These are phyloP conservation scores for Arctopsyche grandis DNA, from an alignment of 1,140 invertebrate species.

Conservation along the genomic window DNA sequence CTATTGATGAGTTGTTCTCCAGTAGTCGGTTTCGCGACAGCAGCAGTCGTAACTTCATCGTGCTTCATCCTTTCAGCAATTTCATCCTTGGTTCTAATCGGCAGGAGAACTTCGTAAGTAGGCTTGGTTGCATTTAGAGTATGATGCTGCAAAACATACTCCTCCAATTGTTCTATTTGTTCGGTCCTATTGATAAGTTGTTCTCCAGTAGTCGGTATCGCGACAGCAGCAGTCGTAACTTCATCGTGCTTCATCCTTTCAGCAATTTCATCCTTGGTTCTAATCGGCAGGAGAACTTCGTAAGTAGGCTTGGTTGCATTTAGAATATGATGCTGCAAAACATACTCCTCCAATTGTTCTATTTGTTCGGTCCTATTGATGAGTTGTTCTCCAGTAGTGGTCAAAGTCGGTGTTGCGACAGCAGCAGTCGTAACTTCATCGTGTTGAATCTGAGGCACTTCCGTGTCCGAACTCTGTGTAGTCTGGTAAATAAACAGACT, in stretches of 20 bases:
- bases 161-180: slow-evolving; percentile 12
- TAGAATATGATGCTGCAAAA: slow-evolving; percentile 19
- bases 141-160: slow-evolving; percentile 28
- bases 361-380: slow-evolving; percentile 13
- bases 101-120: slow-evolving; percentile 1
- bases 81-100: background rate
- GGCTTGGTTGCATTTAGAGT: background rate
- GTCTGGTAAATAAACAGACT: slow-evolving; percentile 40
- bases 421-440: background rate
- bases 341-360: slow-evolving; percentile 25
- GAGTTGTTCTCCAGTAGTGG: background rate
- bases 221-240: no score
- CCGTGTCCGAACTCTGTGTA: background rate
- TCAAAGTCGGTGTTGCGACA: no score
- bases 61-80: no score
- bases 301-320: background rate
- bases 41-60: no score
- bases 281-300: slow-evolving; percentile 14
- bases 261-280: background rate
- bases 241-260: no score
- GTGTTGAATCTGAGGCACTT: background rate
- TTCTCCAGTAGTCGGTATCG: no score
- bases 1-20: slow-evolving; percentile 7
- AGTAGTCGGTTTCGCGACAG: no score
- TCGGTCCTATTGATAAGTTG: background rate